Evolutionary conservation across 2,797 vertebrate genomes (phyloP), one percentile per base, ranked within the genome.

Genomic region (Anas capensis): DNA sequence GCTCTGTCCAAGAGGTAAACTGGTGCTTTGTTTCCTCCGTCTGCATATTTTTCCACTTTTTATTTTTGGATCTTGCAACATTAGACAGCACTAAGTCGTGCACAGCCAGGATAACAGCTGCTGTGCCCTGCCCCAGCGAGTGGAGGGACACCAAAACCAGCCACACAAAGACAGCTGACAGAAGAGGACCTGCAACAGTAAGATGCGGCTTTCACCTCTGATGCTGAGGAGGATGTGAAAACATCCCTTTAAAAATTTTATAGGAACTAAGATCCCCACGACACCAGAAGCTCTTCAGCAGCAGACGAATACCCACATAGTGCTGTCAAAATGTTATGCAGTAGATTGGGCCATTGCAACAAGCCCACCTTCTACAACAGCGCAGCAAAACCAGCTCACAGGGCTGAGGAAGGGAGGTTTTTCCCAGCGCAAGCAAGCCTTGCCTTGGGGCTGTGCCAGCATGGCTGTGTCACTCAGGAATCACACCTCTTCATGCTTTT

Each of bases 91-190:
- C 18, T 79, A 70, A 65, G 66, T 34, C 27, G 56, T 40, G 42
- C 56, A 66, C 1, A 88, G 73, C n/a, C 81, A 36, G 69, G 76
- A 5, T 38, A 92, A 85, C 82, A 90, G 69, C 49, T 11, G 11
- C 44, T 0, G 0, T 54, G 31, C 33, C 64, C 79, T 0, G 3
- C 66, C 91, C 57, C 0, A 0, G 44, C 62, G 65, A 0, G 0
- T 2, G 14, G 36, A 21, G 23, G 53, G 29, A 61, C 46, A 72
- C 31, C 33, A 72, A 64, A 83, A 93, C 27, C 46, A 17, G 31
- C 11, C 17, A 12, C 0, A 2, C 21, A 33, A 62, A 44, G 44
- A 61, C 18, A 18, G 49, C 64, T 0, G 2, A 33, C 4, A 26
- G 88, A 36, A 76, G 31, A 78, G 8, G n/a, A 72, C 40, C 16